phyloP scores from a whole-genome alignment of 2,113 vertebrate genomes.

The Scolopax mira region DNA sequence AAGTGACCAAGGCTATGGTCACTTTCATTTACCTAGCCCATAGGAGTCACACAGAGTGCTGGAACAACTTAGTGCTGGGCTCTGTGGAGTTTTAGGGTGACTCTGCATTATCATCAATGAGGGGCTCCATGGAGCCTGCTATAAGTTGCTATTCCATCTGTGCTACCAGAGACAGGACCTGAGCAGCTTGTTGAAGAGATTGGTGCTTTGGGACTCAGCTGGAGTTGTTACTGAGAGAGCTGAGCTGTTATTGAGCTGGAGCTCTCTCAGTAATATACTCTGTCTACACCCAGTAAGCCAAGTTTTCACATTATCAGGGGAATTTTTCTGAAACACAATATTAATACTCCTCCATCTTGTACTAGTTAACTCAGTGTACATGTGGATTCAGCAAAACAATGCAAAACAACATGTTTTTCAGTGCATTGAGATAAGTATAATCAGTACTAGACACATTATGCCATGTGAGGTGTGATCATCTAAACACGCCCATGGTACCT shows the following conservation, averaged over 20 bases:
- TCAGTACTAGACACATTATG: background rate
- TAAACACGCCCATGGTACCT: background rate
- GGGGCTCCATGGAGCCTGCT: background rate
- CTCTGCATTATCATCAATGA: background rate
- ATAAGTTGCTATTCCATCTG: background rate
- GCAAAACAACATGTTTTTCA: background rate
- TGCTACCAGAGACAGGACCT: background rate
- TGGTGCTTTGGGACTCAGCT: background rate
- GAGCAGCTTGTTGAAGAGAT: rapidly evolving
- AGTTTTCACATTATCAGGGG: background rate
- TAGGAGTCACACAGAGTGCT: background rate
- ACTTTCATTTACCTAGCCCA: background rate
- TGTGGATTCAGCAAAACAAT: background rate
- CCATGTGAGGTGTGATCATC: background rate
- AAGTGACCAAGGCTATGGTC: background rate
- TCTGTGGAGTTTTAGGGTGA: background rate
- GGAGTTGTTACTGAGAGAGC: no score
- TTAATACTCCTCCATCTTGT: background rate
- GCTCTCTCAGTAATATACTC: background rate
- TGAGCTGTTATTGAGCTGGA: background rate
- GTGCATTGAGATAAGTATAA: background rate
- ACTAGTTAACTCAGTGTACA: background rate
- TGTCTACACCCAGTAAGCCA: background rate
- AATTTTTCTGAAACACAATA: background rate
- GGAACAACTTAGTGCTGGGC: rapidly evolving